A percentile compares a stretch with the other conserved stretches of the same genome.
Evolutionary conservation across 2,113 vertebrate genomes (phyloP).

Genomic region (Garra rufa): DNA sequence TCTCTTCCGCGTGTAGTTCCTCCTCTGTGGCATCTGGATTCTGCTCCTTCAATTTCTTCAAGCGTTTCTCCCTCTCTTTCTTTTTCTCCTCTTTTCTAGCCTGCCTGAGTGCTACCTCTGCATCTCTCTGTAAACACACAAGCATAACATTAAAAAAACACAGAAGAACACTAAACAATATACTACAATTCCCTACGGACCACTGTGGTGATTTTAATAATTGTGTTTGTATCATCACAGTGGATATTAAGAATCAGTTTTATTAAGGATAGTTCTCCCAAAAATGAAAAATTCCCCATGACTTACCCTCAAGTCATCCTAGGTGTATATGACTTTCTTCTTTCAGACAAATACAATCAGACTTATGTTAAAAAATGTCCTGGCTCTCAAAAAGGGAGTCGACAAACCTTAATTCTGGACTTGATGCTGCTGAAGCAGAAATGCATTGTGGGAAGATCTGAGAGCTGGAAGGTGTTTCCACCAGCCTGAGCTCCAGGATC

Average conservation of each 20-base stretch:
- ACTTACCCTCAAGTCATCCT: no score
- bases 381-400: no score
- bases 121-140: conserved; percentile 75
- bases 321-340: no score
- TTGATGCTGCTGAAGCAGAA: conserved; percentile 92
- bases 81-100: conserved; percentile 67
- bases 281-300: no score
- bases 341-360: no score
- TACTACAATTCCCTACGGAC: neutral
- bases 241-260: neutral
- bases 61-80: conserved; percentile 64
- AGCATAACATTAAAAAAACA: neutral
- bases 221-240: neutral
- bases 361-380: no score
- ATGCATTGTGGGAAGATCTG: conserved; percentile 70
- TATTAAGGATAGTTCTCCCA: no score
- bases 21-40: conserved; percentile 63
- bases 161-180: neutral
- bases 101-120: conserved; percentile 74
- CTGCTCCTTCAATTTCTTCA: conserved; percentile 64
- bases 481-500: conserved; percentile 53
- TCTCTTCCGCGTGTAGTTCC: conserved; percentile 57
- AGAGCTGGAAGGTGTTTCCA: conserved; percentile 78
- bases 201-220: neutral
- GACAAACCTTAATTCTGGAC: conserved; percentile 90